Evolutionary conservation across 2,797 vertebrate species (phyloP), one percentile per base, ranked within the genome.

Genomic region (Sebastes steindachneri): DNA sequence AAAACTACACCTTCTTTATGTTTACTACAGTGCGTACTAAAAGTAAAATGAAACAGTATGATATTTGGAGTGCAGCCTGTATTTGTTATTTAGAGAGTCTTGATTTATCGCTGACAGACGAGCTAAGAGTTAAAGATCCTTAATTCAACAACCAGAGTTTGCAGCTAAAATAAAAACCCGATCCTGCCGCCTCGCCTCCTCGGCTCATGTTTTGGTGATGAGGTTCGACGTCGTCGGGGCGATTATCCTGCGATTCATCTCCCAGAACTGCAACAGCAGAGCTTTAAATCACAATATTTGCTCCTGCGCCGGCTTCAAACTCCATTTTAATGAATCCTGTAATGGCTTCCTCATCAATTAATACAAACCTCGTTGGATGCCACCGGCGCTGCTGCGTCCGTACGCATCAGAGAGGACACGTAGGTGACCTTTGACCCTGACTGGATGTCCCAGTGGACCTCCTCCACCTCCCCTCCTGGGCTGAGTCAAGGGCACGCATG

Each of bases 401-500:
- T 41, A 28, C 68, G 10, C 74, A 17, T 65, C 9, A 17, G 23
- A 7, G 71, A 12, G 73, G 23, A 31, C 31, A 74, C 45, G 28
- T 68, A 1, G 29, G 3, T 71, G 87, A 92, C 91, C 92, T 65
- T 80, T 85, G 89, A 88, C 89, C 91, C 68, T 8, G 1, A 19
- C 33, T 51, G 60, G 48, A 58, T 71, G 70, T 76, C 83, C 80
- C 86, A 2, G 68, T 7, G 73, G 84, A 68, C 31, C 58, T 37
- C 41, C 7, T 51, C 79, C 11, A 9, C 14, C 33, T 26, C 55
- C 31, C 29, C 53, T 63, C 57, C 37, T 33, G 72, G 68, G 63
- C 78, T 58, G 72, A 82, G 88, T 89, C 90, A 90, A 90, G 91
- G 90, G 77, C 87, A 84, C 1, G 83, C 80, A 77, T 68, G 88